These are phyloP conservation scores for Sebastes minor DNA, from an alignment of 2,797 vertebrate species.

Conservation along the genomic window DNA sequence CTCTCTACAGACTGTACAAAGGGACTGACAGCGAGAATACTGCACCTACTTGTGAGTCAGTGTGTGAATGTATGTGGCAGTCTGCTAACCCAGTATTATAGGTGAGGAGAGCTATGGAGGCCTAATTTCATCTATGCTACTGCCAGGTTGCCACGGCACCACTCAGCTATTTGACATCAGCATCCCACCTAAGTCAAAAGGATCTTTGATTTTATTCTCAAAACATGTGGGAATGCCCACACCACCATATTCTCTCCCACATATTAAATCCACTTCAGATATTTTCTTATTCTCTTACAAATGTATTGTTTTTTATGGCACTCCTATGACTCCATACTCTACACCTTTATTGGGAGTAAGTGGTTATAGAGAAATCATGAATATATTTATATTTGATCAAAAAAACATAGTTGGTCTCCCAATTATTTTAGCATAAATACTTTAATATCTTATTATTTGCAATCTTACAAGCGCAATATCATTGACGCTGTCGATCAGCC, in stretches of 20 bases:
- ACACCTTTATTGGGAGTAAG: too few relatives aligned
- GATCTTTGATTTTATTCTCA: neutral
- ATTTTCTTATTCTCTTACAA: neutral
- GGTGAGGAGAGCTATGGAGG: neutral
- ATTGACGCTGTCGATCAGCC: too few relatives aligned
- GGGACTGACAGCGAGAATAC: neutral
- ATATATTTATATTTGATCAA: too few relatives aligned
- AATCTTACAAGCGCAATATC: too few relatives aligned
- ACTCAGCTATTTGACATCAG: conserved; percentile 18
- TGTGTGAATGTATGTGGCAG: neutral
- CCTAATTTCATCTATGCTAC: conserved; percentile 17
- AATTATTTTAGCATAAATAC: too few relatives aligned
- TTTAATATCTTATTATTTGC: too few relatives aligned
- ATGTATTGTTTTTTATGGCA: too few relatives aligned
- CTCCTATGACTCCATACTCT: too few relatives aligned
- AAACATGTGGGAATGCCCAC: neutral
- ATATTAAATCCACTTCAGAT: neutral
- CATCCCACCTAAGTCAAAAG: neutral
- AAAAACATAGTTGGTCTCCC: too few relatives aligned
- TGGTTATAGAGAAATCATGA: too few relatives aligned
- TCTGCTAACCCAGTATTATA: neutral
- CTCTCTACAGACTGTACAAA: neutral
- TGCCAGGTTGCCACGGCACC: conserved; percentile 19
- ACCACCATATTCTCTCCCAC: neutral
- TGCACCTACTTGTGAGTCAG: neutral